phyloP scores from a whole-genome alignment of 2,888 invertebrate genomes.

The Lycaena phlaeas region DNA sequence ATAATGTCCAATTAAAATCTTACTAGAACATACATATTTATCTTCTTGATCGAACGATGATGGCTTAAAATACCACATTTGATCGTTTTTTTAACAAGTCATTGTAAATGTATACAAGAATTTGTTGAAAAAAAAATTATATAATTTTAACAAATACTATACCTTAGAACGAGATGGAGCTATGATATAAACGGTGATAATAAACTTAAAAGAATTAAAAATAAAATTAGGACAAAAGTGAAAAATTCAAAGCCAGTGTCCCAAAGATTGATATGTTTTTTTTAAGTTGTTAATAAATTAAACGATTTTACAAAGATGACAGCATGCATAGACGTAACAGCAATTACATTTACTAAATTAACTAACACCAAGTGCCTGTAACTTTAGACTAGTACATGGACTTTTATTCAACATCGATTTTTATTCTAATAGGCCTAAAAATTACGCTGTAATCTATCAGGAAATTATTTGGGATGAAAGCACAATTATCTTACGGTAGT shows the following conservation, averaged over 20 bases:
- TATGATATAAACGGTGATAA: too few relatives aligned
- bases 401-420: constrained; percentile 34
- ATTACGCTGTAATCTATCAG: too few relatives aligned
- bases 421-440: constrained; percentile 52
- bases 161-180: too few relatives aligned
- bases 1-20: constrained; percentile 61
- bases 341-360: constrained; percentile 39
- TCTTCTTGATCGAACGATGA: neutral
- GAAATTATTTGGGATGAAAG: too few relatives aligned
- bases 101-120: too few relatives aligned
- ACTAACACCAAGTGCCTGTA: constrained; percentile 61
- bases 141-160: too few relatives aligned
- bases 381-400: constrained; percentile 46
- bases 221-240: neutral
- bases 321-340: constrained; percentile 37
- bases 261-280: constrained; percentile 6
- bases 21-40: constrained; percentile 28
- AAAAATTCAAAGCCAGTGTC: neutral
- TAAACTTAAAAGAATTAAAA: neutral
- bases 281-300: neutral
- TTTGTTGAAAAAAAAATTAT: too few relatives aligned
- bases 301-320: constrained; percentile 18
- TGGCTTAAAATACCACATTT: too few relatives aligned
- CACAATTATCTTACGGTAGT: too few relatives aligned
- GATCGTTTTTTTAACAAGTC: neutral